Percentiles rank a stretch among this genome's conserved stretches.
Conservation (phyloP, 2,113 vertebrate species). For the Peucedramus taeniatus region DNA sequence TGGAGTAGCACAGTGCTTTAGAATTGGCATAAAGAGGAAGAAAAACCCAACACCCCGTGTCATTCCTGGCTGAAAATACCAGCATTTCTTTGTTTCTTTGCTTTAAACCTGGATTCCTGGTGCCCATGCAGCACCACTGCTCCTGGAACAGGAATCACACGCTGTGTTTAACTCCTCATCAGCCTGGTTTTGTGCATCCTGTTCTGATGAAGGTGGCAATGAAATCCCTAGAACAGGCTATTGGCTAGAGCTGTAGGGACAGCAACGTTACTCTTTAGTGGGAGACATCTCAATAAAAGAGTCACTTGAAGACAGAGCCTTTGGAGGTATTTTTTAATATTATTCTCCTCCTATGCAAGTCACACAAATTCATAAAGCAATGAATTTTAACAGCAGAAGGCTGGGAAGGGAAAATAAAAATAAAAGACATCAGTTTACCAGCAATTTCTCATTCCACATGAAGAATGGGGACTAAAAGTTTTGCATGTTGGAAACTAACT, state of each 20-base stretch:
- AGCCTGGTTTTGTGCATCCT: background rate
- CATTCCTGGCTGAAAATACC: background rate
- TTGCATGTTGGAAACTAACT: background rate
- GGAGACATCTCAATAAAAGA: background rate
- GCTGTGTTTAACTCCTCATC: background rate
- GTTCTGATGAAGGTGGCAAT: background rate
- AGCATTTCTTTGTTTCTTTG: background rate
- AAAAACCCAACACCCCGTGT: fast-evolving
- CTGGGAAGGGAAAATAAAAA: fast-evolving
- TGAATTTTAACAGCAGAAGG: background rate
- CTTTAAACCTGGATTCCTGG: background rate
- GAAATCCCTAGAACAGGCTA: background rate
- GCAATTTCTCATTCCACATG: background rate
- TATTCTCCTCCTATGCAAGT: background rate
- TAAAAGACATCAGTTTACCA: background rate
- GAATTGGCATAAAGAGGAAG: background rate
- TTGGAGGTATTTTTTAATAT: background rate
- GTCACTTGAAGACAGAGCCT: background rate
- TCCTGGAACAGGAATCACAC: background rate
- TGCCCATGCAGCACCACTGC: too few species aligned
- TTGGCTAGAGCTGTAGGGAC: background rate
- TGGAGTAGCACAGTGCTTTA: background rate
- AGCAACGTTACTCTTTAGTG: background rate
- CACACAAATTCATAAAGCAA: background rate
- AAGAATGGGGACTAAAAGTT: background rate